These are phyloP conservation scores for Aphelocoma californica DNA, from an alignment of 2,797 vertebrate species.

Conservation along the genomic window DNA sequence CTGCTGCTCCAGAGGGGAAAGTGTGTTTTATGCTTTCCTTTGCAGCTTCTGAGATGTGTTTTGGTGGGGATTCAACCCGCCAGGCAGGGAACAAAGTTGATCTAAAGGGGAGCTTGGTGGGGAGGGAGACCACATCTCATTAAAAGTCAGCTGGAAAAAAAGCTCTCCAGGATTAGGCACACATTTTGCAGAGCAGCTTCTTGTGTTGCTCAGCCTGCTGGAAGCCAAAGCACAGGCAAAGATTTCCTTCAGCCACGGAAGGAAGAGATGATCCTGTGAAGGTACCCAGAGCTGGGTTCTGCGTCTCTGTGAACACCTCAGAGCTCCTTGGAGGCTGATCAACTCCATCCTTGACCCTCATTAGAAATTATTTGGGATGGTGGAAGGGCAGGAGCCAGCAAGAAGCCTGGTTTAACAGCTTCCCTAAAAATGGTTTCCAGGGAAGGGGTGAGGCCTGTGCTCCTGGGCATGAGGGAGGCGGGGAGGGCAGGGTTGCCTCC, in stretches of 20 bases:
- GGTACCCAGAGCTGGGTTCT: background rate
- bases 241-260: background rate
- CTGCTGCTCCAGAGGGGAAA: background rate
- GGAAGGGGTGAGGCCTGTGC: background rate
- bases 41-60: background rate
- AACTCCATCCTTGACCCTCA: background rate
- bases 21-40: background rate
- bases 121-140: background rate
- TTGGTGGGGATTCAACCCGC: background rate
- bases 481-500: background rate
- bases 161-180: background rate
- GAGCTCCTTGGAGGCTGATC: background rate
- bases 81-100: background rate
- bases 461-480: rapidly evolving
- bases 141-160: background rate
- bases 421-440: background rate
- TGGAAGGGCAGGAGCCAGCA: background rate
- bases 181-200: background rate
- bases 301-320: background rate
- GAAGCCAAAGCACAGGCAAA: background rate
- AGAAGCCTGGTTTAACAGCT: background rate
- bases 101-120: background rate
- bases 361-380: background rate
- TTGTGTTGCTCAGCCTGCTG: background rate
- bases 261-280: background rate